Percentiles rank a stretch among this genome's conserved stretches.
Conservation (phyloP, 2,797 vertebrate species). For the Tenualosa thibaudeaui region DNA sequence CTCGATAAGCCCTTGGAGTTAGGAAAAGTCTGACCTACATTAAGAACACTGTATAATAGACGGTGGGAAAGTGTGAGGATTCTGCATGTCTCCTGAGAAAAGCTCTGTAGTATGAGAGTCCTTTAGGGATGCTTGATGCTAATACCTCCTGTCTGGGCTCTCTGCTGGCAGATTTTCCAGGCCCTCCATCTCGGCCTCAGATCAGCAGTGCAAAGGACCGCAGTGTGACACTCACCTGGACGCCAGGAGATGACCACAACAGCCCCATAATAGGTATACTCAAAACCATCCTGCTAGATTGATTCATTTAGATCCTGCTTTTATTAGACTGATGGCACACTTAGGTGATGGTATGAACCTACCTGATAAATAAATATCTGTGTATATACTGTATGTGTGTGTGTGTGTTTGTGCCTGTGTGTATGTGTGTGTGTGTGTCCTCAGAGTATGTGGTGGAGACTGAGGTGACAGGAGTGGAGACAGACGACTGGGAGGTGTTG, state of each 20-base stretch:
- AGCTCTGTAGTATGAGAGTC: neutral
- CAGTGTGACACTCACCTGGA: constrained; percentile 71
- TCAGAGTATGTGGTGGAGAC: constrained; percentile 74
- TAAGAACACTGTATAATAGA: constrained; percentile 19
- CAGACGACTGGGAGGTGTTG: constrained; percentile 67
- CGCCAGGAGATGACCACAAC: constrained; percentile 76
- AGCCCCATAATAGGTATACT: constrained; percentile 71
- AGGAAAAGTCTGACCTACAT: constrained; percentile 40
- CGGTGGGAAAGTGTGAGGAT: neutral
- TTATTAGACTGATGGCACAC: neutral
- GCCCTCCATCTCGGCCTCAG: constrained; percentile 67
- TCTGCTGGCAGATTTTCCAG: constrained; percentile 69
- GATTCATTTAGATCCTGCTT: neutral
- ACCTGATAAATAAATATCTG: neutral
- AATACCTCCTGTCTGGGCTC: neutral
- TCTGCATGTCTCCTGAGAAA: neutral
- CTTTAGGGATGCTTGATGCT: neutral
- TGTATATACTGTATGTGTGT: neutral
- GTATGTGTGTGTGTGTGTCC: constrained; percentile 6
- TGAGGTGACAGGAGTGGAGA: constrained; percentile 65
- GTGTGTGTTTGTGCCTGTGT: constrained; percentile 25
- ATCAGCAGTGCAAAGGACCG: constrained; percentile 60
- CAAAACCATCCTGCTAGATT: neutral
- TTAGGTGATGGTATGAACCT: neutral
- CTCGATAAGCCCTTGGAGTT: constrained; percentile 25